A percentile compares a stretch with the other conserved stretches of the same genome.
Conservation (phyloP, 2,888 invertebrate genomes). For the Hipparchia semele region DNA sequence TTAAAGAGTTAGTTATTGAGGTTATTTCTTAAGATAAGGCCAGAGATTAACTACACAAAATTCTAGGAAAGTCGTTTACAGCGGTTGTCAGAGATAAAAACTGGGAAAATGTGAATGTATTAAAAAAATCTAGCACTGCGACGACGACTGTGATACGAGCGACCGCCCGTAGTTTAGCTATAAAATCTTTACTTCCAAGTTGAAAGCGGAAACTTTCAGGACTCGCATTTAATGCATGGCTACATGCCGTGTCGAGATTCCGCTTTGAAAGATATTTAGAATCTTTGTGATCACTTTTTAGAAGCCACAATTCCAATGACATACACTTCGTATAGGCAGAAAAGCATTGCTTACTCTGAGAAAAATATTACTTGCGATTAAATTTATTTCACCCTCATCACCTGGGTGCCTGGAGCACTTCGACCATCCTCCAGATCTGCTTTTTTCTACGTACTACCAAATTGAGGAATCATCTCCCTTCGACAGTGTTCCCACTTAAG, state of each 20-base stretch:
- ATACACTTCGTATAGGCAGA: no score
- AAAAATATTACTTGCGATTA: no score
- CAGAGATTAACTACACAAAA: background rate
- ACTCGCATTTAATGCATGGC: background rate
- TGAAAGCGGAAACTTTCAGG: background rate
- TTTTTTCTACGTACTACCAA: no score
- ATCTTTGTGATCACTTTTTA: background rate
- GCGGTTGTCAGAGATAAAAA: background rate
- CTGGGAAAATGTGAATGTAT: background rate
- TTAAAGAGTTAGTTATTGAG: no score
- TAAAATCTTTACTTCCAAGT: constrained; percentile 7
- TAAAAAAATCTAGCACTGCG: background rate
- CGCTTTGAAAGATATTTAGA: background rate
- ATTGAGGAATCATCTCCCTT: no score
- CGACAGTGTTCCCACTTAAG: no score
- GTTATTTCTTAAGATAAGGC: no score
- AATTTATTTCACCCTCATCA: no score
- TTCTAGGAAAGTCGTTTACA: background rate
- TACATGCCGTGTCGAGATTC: constrained; percentile 2
- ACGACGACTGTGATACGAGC: background rate
- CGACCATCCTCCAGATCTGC: no score
- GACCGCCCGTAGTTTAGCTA: background rate
- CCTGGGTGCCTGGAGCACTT: no score
- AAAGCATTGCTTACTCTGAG: no score
- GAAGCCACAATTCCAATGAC: no score